Conservation (phyloP, 2,113 vertebrate species). For the Megaceryle maxima region DNA sequence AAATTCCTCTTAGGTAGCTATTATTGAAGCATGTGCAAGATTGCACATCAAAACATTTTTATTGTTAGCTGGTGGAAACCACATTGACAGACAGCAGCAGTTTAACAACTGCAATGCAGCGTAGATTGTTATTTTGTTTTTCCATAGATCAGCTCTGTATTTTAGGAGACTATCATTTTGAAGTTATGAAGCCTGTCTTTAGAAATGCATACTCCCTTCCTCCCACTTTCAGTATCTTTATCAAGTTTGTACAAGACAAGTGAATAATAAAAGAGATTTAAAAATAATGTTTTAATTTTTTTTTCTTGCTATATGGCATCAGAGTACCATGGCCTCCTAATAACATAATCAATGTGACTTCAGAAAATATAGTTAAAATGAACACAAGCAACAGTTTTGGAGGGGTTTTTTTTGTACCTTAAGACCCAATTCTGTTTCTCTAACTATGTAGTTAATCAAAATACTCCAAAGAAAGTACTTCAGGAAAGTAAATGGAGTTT, state of each 20-base stretch:
- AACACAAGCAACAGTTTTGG: not conserved
- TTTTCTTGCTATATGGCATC: not conserved
- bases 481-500: not conserved
- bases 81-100: not conserved
- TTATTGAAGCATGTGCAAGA: not conserved
- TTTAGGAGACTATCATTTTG: not conserved
- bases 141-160: not conserved
- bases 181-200: not conserved
- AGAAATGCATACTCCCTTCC: not conserved
- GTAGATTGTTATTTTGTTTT: not conserved
- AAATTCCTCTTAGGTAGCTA: not conserved
- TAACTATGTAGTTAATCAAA: fast-evolving
- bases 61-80: not conserved
- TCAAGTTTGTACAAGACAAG: not conserved
- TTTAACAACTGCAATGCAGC: not conserved
- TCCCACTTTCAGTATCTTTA: not conserved
- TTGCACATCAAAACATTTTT: not conserved
- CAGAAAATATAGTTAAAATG: too few relatives aligned
- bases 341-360: not conserved
- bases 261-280: not conserved
- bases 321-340: not conserved
- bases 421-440: fast-evolving
- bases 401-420: fast-evolving
- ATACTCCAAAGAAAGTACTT: not conserved
- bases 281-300: not conserved